Base-by-base conservation (phyloP, 2,888 invertebrate genomes). In the Omphaloscelis lunosa region DNA sequence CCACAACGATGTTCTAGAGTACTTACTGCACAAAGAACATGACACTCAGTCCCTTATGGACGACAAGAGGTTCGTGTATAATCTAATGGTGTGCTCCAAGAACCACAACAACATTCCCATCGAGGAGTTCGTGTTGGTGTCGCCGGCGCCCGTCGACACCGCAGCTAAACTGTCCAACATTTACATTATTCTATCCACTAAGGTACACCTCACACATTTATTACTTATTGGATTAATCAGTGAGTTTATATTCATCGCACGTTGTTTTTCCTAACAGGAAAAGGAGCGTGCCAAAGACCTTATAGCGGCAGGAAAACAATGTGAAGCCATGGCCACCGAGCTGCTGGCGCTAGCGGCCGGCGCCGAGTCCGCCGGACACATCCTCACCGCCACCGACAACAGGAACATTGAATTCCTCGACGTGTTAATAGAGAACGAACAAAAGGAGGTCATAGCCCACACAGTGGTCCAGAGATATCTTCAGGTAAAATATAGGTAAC, bases 101-200 rank as follows among this genome's bases (percentile, higher is more conserved):
- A 99, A 98, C 95, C 98, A 99, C 96, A 98, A 99, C 92, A 99
- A 99, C 94, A 98, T 98, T 91, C 99, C 99, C 0, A 99, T 99
- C 83, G 99, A 99, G 93, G 99, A 99, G 94, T 99, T 99, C 94
- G 98, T 99, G 45, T 97, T 99, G 79, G 99, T 99, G n/a, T 99
- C 99, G 0, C 99, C 99, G n/a, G 99, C 99, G 7, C 99, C 99
- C 0, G 99, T 99, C 48, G 99, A 99, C 93, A 99, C 99, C 23
- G 99, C 99, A 34, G 99, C 99, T 77, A 99, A 99, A 96, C 97
- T 99, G 86, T 99, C 99, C 0, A 99, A 99, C 92, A 99, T 99
- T 90, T 98, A 99, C 90, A 98, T 99, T 80, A 98, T 97, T 85
- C 97, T 99, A 86, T 99, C 99, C 20, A 98, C 98, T 85, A 99